A percentile compares a stretch with the other conserved stretches of the same genome.
These are phyloP conservation scores for Microtus richardsoni DNA, from an alignment of 2,113 vertebrate species.

Conservation along the genomic window DNA sequence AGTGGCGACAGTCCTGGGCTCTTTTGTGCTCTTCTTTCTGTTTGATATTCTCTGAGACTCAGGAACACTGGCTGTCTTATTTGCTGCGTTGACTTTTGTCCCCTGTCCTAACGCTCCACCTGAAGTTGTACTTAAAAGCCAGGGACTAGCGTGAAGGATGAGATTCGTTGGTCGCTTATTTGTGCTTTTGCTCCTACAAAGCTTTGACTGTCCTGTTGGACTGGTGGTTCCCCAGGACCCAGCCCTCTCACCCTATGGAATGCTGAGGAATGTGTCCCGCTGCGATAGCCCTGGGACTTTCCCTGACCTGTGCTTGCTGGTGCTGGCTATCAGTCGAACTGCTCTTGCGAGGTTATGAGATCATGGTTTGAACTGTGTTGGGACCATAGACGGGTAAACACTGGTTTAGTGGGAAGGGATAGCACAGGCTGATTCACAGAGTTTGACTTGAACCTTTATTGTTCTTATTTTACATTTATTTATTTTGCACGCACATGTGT, in stretches of 20 bases:
- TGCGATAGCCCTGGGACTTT: background rate
- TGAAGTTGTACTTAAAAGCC: background rate
- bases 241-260: background rate
- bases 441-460: background rate
- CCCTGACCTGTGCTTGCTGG: constrained; percentile 37
- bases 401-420: background rate
- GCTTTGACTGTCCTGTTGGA: background rate
- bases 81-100: background rate
- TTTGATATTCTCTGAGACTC: background rate
- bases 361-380: background rate
- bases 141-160: background rate
- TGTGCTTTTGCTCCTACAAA: background rate
- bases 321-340: background rate
- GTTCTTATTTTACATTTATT: background rate
- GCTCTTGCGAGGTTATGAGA: background rate
- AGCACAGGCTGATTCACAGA: background rate
- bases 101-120: background rate
- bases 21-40: background rate
- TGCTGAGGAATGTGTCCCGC: constrained; percentile 7
- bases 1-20: background rate
- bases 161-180: background rate
- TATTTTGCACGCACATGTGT: background rate
- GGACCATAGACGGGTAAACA: background rate
- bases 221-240: background rate
- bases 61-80: background rate